Conservation (phyloP, 2,113 vertebrate genomes). For the Neotoma lepida region DNA sequence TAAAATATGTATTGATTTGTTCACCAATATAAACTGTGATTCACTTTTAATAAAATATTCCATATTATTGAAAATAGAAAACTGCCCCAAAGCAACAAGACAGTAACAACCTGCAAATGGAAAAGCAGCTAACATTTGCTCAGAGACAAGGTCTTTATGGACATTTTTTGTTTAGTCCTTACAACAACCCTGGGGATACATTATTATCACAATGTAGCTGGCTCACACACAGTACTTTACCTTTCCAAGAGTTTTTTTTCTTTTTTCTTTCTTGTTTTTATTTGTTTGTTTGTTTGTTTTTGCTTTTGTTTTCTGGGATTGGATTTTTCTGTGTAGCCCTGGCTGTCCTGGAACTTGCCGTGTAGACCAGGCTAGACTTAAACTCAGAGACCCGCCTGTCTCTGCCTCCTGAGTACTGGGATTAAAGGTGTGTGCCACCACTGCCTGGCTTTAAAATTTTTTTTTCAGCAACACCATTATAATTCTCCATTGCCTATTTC, state of each 20-base stretch:
- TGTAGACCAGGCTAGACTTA: neutral
- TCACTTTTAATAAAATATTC: constrained; percentile 54
- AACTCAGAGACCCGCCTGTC: neutral
- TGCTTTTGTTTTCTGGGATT: no score
- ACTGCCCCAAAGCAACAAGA: constrained; percentile 41
- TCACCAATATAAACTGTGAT: neutral
- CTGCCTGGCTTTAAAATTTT: neutral
- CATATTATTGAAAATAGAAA: constrained; percentile 52
- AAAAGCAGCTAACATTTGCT: constrained; percentile 47
- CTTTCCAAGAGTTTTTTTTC: constrained; percentile 24
- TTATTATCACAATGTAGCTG: constrained; percentile 37
- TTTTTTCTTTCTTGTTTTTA: no score
- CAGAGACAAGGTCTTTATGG: constrained; percentile 41
- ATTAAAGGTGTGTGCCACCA: neutral
- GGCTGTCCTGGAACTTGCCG: no score
- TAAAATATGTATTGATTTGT: constrained; percentile 67
- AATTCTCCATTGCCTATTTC: constrained; percentile 53
- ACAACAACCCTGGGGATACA: constrained; percentile 43
- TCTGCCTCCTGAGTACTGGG: neutral
- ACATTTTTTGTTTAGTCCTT: constrained; percentile 53
- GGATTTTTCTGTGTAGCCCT: no score
- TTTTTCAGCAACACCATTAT: constrained; percentile 40
- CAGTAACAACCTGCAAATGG: constrained; percentile 39
- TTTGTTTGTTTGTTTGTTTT: neutral
- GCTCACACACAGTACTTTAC: constrained; percentile 41